Evolutionary conservation across 2,113 vertebrate genomes (phyloP), one percentile per base, ranked within the genome.

Genomic region (Vicugna pacos): DNA sequence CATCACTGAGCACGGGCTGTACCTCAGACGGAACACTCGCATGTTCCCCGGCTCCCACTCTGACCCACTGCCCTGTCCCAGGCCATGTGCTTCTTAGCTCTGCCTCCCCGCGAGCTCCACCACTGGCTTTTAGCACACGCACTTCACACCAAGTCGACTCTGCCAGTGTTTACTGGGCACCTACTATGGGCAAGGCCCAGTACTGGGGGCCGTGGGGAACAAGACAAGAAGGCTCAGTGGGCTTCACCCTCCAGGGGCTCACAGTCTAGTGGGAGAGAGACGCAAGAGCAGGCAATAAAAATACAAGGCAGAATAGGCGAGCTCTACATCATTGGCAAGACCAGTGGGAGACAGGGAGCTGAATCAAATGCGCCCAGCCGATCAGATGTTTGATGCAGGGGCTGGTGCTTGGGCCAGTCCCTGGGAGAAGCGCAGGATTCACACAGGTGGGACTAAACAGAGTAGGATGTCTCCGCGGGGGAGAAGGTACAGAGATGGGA

Each of bases 141-240:
- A 48, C n/a, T 15, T 14, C 82, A 92, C 76, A 62, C 48, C 64
- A 35, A 8, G 15, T 81, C 48, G 72, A 52, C 56, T 95, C 82
- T 70, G 89, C 62, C 93, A 62, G 32, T 17, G 19, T 98, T 98
- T 98, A 97, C 97, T 97, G 79, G 62, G 54, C 54, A 84, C 89
- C 52, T 89, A 76, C 35, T 16, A 58, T 1, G 35, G 70, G 56
- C 70, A 90, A 93, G 95, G 89, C 93, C 88, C 80, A 81, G 38
- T 30, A 22, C 48, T 38, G 52, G 28, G 35, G 24, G 62, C 67
- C 12, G 15, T 3, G 4, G 32, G 70, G 12, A 9, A 62, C 81
- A 69, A 82, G 72, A 28, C 12, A 38, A 70, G 82, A 82, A 60
- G 67, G 69, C 56, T 8, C 38, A 5, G 38, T 42, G 35, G 92